Percentiles rank a stretch among this genome's conserved stretches.
phyloP scores from a whole-genome alignment of 2,113 vertebrate genomes.

The Cyprinus carpio region DNA sequence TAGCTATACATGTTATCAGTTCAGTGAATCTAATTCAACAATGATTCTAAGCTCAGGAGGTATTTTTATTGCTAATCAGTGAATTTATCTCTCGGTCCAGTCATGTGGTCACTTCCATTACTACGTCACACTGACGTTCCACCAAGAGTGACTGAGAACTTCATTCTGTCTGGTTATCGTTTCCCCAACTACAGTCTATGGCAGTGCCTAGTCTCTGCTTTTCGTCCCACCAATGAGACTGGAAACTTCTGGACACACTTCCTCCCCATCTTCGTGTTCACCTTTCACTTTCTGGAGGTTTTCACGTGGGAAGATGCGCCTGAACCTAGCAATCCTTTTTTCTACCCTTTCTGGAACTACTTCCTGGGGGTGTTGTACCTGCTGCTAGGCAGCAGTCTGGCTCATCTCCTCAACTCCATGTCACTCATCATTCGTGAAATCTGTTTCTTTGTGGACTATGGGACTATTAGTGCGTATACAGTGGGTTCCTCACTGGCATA shows the following conservation, averaged over 20 bases:
- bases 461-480: slow-evolving; percentile 78
- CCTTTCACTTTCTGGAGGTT: slow-evolving; percentile 72
- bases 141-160: slow-evolving; percentile 73
- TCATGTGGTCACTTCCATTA: slow-evolving; percentile 70
- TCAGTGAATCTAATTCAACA: not conserved
- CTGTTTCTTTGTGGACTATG: slow-evolving; percentile 81
- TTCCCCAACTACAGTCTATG: slow-evolving; percentile 76
- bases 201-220: slow-evolving; percentile 78
- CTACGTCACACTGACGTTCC: slow-evolving; percentile 75
- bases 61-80: not conserved
- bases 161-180: slow-evolving; percentile 79
- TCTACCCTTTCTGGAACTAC: slow-evolving; percentile 79
- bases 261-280: slow-evolving; percentile 76
- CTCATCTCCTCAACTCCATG: slow-evolving; percentile 81
- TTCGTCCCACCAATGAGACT: slow-evolving; percentile 79
- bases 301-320: slow-evolving; percentile 68
- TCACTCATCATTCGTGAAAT: slow-evolving; percentile 77
- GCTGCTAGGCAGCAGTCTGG: slow-evolving; percentile 79
- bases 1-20: not conserved
- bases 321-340: slow-evolving; percentile 62
- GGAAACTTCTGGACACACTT: slow-evolving; percentile 84
- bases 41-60: slow-evolving; percentile 18
- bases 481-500: slow-evolving; percentile 79
- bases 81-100: not conserved
- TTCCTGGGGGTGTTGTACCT: slow-evolving; percentile 75